Evolutionary conservation across 2,888 invertebrate species (phyloP), one percentile per base, ranked within the genome.

Genomic region (Archaeoteleia sp.): DNA sequence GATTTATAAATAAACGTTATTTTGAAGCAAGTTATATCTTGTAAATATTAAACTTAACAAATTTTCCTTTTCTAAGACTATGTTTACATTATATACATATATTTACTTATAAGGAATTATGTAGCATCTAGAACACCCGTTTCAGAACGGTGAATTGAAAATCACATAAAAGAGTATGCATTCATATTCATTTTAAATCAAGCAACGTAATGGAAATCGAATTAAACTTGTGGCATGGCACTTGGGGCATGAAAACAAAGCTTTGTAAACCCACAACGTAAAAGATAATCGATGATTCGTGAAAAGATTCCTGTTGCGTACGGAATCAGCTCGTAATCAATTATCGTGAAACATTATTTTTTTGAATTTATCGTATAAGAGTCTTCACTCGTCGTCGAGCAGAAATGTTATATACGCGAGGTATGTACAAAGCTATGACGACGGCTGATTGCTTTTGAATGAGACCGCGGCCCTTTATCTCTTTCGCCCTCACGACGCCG

Each of bases 391-490:
- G 7, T 13, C 14, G 9, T 10, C 8, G 12, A 27, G 10, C 9
- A 40, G 8, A 30, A 35, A 42, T 42, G 40, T 35, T n/a, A 23
- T 37, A 42, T 27, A 14, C 5, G 48, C 8, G 10, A 6, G 34
- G 48, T n/a, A 23, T 62, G 66, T 67, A 75, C 74, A 76, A 76
- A 74, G 75, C 42, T 13, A 39, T n/a, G n/a, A n/a, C 49, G 71
- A 72, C 60, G 78, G 77, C 69, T 77, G 75, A 71, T 74, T 79
- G 73, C 63, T 62, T 67, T 62, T 65, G 73, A 79, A 79, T 75
- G 70, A 54, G 34, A 66, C 51, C 46, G 51, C 55, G 43, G 68
- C 71, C 71, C 49, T 63, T 65, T 73, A 53, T 70, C 72, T 67
- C 70, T 25, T 40, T 55, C 27, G 15, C 63, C 66, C 48, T 55